Base-by-base conservation (phyloP, 92 coral and sea anemone species). In the Zoanthus solanderi region DNA sequence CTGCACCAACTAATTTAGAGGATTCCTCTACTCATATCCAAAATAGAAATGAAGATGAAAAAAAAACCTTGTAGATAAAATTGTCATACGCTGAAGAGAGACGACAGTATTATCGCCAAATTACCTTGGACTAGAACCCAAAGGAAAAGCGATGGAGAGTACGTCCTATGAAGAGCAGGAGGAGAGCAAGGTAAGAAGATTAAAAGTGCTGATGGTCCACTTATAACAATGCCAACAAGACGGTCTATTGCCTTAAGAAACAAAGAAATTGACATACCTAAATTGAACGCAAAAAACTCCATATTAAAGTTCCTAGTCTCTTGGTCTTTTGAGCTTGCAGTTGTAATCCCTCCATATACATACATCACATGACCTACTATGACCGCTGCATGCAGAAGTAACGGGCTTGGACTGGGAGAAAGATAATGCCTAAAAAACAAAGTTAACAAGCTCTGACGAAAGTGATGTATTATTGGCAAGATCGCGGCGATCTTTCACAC, bases 371-470 rank as follows among this genome's bases (percentile, higher is more conserved):
- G 72, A 73, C 92, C 96, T 76, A 95, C 78, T 31, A 95, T 67
- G 65, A 92, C 96, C 9, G 98, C 94, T 2, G 96, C 84, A 71
- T 95, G 96, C 31, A 95, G 90, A 44, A 81, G 86, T 28, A 72
- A 78, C 3, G 83, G 57, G 18, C 65, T 17, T 0, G 79, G 78
- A 29, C 92, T 90, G 29, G 58, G 85, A 23, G 31, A 18, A 28
- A 80, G 85, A 12, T 0, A 14, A 6, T 48, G 44, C 75, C 85
- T 80, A 18, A 8, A 61, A 28, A 17, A 77, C 17, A 77, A 14
- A 44, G 32, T 9, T 32, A 69, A 30, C 3, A 9, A 29, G 46
- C 45, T 69, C 29, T 17, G 69, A 17, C n/a, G 9, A 75, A 3
- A 15, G 31, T 18, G 47, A 48, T 4, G 47, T 45, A 12, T 0